Evolutionary conservation across 2,797 vertebrate species (phyloP), one percentile per base, ranked within the genome.

Genomic region (Oryzias dopingdopingensis): DNA sequence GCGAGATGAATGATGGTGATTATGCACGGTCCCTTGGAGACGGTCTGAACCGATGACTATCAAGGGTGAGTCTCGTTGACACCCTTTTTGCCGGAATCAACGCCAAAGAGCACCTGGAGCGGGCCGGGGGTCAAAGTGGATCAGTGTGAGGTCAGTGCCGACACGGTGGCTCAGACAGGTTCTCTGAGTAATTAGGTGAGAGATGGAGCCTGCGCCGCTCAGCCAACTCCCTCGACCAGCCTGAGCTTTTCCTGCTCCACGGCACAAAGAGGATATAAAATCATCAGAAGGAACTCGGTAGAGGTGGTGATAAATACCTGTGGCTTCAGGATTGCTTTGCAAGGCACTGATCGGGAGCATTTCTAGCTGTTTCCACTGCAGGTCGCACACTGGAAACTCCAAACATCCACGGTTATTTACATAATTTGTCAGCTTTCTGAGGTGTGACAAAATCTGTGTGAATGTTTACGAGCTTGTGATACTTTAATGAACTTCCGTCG

Each of bases 111-210:
- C 24, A 26, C 52, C 62, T 59, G n/a, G 46, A 63, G 59, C 67
- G 59, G 79, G 72, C 62, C 67, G 29, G 23, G 57, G 83, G 79
- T 85, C 82, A 76, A 55, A 79, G 60, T 72, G 74, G 76, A 82
- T 82, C 76, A 80, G 52, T 59, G 53, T 65, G 69, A 64, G 72
- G 81, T 81, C 69, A 76, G 40, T 24, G 70, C 82, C 76, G 79
- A 81, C 79, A 75, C 23, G 5, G 50, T 72, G 52, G 43, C 67
- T 56, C 37, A 52, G 69, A 81, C 73, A 77, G 70, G 44, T 86
- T 64, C 68, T 55, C 68, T 55, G 73, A 80, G 80, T 82, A 85
- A 86, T 88, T 84, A 81, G 62, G 62, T 66, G 49, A 59, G 64
- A 49, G 63, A 72, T 26, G 48, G 64, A 62, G 62, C 45, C 24